phyloP scores from a whole-genome alignment of 1,140 invertebrate genomes.

The Apis florea region DNA sequence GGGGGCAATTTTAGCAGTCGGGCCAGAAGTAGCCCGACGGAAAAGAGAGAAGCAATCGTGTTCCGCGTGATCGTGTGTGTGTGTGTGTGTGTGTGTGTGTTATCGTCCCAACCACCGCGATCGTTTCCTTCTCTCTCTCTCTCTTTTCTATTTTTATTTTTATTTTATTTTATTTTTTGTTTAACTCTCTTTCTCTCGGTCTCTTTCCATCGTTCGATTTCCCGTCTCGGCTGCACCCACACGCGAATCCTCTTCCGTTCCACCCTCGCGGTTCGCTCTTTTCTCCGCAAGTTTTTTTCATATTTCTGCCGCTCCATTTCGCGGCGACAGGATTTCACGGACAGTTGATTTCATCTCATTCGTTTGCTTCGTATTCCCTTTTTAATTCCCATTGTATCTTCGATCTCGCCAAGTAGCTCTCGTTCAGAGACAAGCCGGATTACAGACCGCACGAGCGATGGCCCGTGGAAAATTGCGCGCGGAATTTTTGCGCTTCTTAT shows the following conservation, averaged over 20 bases:
- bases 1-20: constrained; percentile 36
- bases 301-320: constrained; percentile 50
- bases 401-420: constrained; percentile 19
- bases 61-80: constrained; percentile 42
- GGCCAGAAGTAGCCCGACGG: constrained; percentile 6
- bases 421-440: not conserved
- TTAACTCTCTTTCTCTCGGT: not conserved
- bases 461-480: not conserved
- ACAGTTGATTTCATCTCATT: constrained; percentile 41
- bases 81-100: constrained; percentile 39
- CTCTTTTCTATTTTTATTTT: not conserved
- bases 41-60: constrained; percentile 34
- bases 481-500: not conserved
- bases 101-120: constrained; percentile 48
- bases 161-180: not conserved
- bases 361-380: constrained; percentile 35
- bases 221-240: not conserved
- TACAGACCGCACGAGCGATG: not conserved
- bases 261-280: constrained; percentile 8
- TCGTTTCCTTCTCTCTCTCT: not conserved
- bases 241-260: not conserved
- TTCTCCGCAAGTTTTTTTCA: constrained; percentile 29
- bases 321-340: constrained; percentile 49
- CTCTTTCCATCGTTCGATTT: constrained; percentile 1
- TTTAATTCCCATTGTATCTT: constrained; percentile 48